Conservation (phyloP, 2,888 invertebrate genomes). For the Oligia fasciuncula region DNA sequence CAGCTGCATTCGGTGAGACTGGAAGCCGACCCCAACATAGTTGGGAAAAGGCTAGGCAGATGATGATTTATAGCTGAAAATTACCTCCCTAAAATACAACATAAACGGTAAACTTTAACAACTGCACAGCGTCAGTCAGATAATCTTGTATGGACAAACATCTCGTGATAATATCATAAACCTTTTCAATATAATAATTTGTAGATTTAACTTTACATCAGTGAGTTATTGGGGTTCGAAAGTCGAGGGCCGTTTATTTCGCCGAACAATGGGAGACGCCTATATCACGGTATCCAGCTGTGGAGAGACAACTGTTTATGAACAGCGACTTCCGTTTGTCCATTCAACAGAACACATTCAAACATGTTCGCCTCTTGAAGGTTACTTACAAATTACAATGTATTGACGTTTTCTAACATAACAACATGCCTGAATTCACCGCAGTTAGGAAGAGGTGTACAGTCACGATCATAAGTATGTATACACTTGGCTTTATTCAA, state of each 20-base stretch:
- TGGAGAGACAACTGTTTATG: constrained; percentile 6
- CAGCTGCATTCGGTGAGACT: too few relatives aligned
- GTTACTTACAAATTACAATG: constrained; percentile 21
- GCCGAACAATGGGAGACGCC: constrained; percentile 33
- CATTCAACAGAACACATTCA: constrained; percentile 25
- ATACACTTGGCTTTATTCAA: too few relatives aligned
- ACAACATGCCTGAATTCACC: neutral
- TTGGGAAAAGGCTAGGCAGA: too few relatives aligned
- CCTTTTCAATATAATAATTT: neutral
- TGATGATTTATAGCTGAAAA: neutral
- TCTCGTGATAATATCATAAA: neutral
- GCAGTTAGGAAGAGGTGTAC: too few relatives aligned
- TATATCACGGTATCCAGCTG: neutral
- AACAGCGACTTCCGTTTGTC: constrained; percentile 22
- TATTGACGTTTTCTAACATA: neutral
- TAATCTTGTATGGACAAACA: neutral
- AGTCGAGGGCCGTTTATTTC: constrained; percentile 22
- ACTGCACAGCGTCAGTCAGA: neutral
- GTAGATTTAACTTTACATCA: constrained; percentile 11
- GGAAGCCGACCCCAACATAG: too few relatives aligned
- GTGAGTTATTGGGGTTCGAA: constrained; percentile 11
- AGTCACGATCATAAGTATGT: too few relatives aligned
- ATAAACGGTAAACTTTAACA: neutral
- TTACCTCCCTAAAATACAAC: neutral
- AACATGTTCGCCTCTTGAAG: constrained; percentile 12